These are phyloP conservation scores for Drosophila takahashii DNA, from an alignment of 1,140 invertebrate genomes.

Conservation along the genomic window DNA sequence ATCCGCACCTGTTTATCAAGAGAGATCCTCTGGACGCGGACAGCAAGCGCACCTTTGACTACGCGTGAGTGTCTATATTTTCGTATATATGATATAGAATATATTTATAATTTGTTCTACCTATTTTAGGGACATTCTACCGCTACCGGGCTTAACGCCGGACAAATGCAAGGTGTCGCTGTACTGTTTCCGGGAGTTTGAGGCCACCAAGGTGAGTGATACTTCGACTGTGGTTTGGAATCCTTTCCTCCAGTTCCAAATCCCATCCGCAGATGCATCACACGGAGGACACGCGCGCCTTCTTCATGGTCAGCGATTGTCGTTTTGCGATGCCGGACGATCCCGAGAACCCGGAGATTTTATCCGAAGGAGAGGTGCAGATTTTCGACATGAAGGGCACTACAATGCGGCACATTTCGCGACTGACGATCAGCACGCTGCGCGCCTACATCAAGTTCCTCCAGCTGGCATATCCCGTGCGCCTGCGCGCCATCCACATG, in stretches of 20 bases:
- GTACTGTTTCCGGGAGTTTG: slow-evolving; percentile 87
- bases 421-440: slow-evolving; percentile 87
- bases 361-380: slow-evolving; percentile 87
- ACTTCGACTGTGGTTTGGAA: too few relatives aligned
- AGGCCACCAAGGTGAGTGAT: slow-evolving; percentile 85
- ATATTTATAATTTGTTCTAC: too few relatives aligned
- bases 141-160: slow-evolving; percentile 86
- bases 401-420: slow-evolving; percentile 87
- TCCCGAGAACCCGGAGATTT: slow-evolving; percentile 57
- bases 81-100: too few relatives aligned
- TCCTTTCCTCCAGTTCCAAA: neutral
- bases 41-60: slow-evolving; percentile 72
- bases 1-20: slow-evolving; percentile 88
- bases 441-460: slow-evolving; percentile 76
- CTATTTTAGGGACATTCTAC: slow-evolving; percentile 85
- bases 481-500: slow-evolving; percentile 91
- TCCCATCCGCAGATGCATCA: slow-evolving; percentile 86
- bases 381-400: slow-evolving; percentile 89
- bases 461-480: slow-evolving; percentile 90
- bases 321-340: slow-evolving; percentile 87
- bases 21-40: slow-evolving; percentile 86
- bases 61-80: slow-evolving; percentile 59
- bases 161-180: slow-evolving; percentile 87
- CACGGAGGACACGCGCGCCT: slow-evolving; percentile 88
- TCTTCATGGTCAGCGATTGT: slow-evolving; percentile 89